These are phyloP conservation scores for Pachypanchax playfairii DNA, from an alignment of 2,113 vertebrate species.

Conservation along the genomic window DNA sequence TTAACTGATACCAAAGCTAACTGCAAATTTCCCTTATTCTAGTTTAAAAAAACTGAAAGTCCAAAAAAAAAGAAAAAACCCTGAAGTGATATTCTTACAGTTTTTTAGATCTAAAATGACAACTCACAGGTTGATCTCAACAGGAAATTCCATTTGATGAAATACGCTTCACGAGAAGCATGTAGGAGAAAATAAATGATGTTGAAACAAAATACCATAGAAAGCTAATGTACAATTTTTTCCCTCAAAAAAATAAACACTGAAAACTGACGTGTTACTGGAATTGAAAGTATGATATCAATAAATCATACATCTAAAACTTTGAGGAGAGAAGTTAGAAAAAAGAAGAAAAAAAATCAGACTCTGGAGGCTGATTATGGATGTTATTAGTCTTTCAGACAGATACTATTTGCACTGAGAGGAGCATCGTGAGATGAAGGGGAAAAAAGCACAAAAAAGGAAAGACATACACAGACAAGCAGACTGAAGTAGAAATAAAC, in stretches of 20 bases:
- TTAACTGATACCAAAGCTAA: too few relatives aligned
- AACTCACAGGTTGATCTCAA: background rate
- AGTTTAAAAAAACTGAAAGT: background rate
- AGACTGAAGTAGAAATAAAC: conserved; percentile 24
- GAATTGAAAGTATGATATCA: background rate
- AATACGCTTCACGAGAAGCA: conserved; percentile 21
- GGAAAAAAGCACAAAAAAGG: conserved; percentile 22
- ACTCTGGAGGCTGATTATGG: conserved; percentile 51
- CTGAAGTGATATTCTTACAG: too few relatives aligned
- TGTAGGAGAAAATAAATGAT: conserved; percentile 1
- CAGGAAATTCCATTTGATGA: conserved; percentile 14
- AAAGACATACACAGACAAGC: conserved; percentile 19
- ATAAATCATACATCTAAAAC: conserved; percentile 30
- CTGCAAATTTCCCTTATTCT: too few relatives aligned
- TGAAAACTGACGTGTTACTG: conserved; percentile 6
- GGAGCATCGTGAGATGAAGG: conserved; percentile 49
- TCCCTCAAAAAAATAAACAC: conserved; percentile 5
- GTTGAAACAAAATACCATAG: background rate
- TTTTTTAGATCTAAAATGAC: background rate
- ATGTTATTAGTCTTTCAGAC: conserved; percentile 58
- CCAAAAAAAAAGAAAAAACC: background rate
- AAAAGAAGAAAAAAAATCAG: background rate
- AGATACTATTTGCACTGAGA: conserved; percentile 66
- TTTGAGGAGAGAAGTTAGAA: conserved; percentile 30
- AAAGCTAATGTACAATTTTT: background rate